These are phyloP conservation scores for Poecilus cupreus DNA, from an alignment of 2,888 invertebrate genomes.

Conservation along the genomic window DNA sequence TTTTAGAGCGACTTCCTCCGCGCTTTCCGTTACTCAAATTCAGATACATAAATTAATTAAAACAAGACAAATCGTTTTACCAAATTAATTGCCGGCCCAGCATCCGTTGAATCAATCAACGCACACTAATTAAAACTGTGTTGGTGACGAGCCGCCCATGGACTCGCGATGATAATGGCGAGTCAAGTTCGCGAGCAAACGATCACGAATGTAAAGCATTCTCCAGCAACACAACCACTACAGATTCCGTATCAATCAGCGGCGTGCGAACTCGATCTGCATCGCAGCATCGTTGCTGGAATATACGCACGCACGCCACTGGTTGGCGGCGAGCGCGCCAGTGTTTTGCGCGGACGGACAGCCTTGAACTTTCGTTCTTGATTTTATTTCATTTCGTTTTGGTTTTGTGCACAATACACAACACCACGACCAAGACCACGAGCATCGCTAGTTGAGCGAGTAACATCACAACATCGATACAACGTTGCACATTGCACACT, in stretches of 20 bases:
- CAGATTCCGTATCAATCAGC: background rate
- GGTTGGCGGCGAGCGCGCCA: background rate
- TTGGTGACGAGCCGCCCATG: background rate
- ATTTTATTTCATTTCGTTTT: constrained; percentile 50
- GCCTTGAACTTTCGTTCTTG: constrained; percentile 55
- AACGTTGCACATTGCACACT: too few relatives aligned
- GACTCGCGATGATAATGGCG: too few relatives aligned
- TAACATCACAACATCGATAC: too few relatives aligned
- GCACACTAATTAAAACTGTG: constrained; percentile 4
- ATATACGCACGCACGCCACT: background rate
- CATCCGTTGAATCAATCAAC: constrained; percentile 45
- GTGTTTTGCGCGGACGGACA: constrained; percentile 36
- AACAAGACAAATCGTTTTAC: constrained; percentile 27
- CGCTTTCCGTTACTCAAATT: constrained; percentile 2
- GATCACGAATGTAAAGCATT: background rate
- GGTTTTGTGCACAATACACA: constrained; percentile 35
- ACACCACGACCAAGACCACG: background rate
- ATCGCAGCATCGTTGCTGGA: too few relatives aligned
- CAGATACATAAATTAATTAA: constrained; percentile 44
- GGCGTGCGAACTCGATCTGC: background rate
- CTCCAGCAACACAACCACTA: background rate
- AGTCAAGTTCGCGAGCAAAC: background rate
- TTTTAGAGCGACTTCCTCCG: background rate
- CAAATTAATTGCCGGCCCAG: constrained; percentile 1
- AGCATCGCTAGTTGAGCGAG: too few relatives aligned